Evolutionary conservation across 2,113 vertebrate genomes (phyloP).

Genomic region (Arothron firmamentum): DNA sequence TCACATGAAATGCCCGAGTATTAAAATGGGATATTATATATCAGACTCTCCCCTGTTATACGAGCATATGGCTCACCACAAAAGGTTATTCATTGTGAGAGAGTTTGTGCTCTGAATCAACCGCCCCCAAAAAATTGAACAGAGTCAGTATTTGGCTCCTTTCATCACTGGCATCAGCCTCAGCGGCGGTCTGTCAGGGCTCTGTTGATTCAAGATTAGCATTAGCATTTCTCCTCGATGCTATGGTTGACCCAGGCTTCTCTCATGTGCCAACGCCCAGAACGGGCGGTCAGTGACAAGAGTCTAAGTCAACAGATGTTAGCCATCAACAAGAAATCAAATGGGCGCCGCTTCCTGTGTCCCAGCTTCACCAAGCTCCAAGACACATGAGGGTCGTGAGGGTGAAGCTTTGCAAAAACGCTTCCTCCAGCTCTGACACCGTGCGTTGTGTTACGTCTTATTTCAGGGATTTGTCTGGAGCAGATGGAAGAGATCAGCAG

Average conservation of each 20-base stretch:
- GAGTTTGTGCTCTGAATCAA: slow-evolving; percentile 9
- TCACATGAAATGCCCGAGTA: not conserved
- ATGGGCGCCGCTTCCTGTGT: slow-evolving; percentile 72
- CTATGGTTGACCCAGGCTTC: slow-evolving; percentile 74
- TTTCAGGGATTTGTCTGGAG: slow-evolving; percentile 26
- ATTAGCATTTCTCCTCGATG: slow-evolving; percentile 74
- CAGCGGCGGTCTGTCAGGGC: slow-evolving; percentile 50
- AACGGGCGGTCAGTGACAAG: slow-evolving; percentile 73
- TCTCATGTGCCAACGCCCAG: slow-evolving; percentile 55
- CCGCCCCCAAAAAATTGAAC: slow-evolving; percentile 20
- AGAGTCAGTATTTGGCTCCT: slow-evolving; percentile 29
- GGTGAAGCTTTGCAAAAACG: slow-evolving; percentile 49
- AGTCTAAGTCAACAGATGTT: slow-evolving; percentile 75
- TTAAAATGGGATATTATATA: slow-evolving; percentile 1
- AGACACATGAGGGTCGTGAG: slow-evolving; percentile 17
- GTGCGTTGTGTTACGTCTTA: slow-evolving; percentile 31
- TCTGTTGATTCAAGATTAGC: slow-evolving; percentile 67
- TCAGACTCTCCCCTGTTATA: not conserved
- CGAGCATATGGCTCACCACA: not conserved
- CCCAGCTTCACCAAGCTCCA: slow-evolving; percentile 44
- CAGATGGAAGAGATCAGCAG: slow-evolving; percentile 37
- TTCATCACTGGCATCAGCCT: slow-evolving; percentile 43
- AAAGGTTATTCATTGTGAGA: slow-evolving; percentile 12
- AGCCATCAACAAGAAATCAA: slow-evolving; percentile 75
- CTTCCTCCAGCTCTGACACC: slow-evolving; percentile 27